A percentile compares a stretch with the other conserved stretches of the same genome.
Conservation (phyloP, 2,113 vertebrate genomes). For the Halcyon malimbica region DNA sequence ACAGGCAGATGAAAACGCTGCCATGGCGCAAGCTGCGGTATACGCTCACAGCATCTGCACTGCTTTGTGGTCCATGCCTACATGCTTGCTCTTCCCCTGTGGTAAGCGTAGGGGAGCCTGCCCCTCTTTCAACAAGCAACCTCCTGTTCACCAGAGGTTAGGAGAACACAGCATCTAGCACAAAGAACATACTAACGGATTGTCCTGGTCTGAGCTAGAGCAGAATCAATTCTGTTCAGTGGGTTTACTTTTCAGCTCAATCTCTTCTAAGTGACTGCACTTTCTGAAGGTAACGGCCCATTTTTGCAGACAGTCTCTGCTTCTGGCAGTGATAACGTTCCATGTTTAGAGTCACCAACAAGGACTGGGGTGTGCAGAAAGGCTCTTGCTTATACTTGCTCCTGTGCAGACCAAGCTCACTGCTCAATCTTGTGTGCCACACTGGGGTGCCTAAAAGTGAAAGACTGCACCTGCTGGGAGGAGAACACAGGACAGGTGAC, state of each 20-base stretch:
- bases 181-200: background rate
- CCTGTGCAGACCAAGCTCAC: too few species aligned
- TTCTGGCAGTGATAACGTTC: too few species aligned
- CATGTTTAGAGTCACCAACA: background rate
- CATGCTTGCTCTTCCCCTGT: background rate
- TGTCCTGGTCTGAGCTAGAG: too few species aligned
- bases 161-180: background rate
- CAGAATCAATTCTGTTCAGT: too few species aligned
- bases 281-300: too few species aligned
- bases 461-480: background rate
- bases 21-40: fast-evolving
- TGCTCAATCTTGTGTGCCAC: background rate
- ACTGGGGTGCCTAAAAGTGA: background rate
- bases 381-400: background rate
- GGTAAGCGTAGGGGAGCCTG: background rate
- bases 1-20: background rate
- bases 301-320: too few species aligned
- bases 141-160: background rate
- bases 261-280: too few species aligned
- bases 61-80: background rate
- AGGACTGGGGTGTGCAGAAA: background rate
- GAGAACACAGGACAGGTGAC: background rate
- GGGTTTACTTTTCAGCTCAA: too few species aligned
- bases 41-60: background rate
- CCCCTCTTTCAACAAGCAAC: background rate